phyloP scores from a whole-genome alignment of 2,797 vertebrate genomes.

The Anisognathus igniventris region DNA sequence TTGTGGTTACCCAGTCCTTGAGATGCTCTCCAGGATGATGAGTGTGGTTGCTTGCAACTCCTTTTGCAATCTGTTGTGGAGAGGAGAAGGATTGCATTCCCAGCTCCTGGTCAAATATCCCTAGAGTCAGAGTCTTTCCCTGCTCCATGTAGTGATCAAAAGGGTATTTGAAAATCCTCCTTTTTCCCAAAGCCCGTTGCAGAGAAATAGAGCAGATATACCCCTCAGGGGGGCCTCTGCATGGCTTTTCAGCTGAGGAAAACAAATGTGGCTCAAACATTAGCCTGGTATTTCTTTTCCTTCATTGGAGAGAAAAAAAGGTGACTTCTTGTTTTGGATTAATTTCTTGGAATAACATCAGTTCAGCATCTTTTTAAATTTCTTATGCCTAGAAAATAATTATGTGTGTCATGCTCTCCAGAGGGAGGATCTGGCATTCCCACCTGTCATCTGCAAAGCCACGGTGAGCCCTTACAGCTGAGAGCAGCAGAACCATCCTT shows the following conservation, averaged over 20 bases:
- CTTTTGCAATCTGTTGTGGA: neutral
- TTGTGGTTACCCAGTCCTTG: slow-evolving; percentile 9
- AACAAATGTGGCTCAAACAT: neutral
- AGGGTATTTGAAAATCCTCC: neutral
- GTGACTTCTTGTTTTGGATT: neutral
- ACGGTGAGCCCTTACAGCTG: neutral
- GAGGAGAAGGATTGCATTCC: neutral
- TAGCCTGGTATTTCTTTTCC: neutral
- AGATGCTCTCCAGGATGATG: neutral
- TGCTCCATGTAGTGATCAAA: neutral
- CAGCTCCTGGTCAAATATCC: neutral
- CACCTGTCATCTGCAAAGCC: neutral
- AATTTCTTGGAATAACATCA: neutral
- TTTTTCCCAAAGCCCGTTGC: neutral
- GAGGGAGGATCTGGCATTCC: neutral
- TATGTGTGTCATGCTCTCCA: neutral
- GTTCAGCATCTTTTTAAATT: neutral
- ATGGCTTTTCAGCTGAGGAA: neutral
- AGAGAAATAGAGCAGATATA: neutral
- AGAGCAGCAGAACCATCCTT: neutral
- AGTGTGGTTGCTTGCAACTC: neutral
- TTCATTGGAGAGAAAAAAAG: neutral
- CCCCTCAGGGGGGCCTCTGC: neutral
- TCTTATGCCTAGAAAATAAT: neutral
- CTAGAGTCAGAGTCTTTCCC: neutral